A percentile compares a stretch with the other conserved stretches of the same genome.
Conservation (phyloP, 2,888 invertebrate genomes). For the Lagria hirta region DNA sequence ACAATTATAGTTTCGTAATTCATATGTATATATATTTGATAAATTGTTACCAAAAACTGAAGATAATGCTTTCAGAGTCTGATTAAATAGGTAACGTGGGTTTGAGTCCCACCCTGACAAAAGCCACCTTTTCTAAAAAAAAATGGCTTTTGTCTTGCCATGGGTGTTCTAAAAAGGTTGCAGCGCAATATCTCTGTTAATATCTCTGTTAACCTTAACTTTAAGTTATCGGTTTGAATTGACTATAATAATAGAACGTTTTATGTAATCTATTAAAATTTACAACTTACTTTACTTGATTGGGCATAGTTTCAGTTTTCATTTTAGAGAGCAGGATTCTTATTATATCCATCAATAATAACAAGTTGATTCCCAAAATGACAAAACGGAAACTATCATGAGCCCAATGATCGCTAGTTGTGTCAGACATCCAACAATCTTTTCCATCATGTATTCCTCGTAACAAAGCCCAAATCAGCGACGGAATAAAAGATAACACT, state of each 20-base stretch:
- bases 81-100: too few species aligned
- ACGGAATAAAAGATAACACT: conserved; percentile 58
- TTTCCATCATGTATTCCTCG: conserved; percentile 57
- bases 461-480: conserved; percentile 59
- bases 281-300: conserved; percentile 47
- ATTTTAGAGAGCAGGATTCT: conserved; percentile 66
- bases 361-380: conserved; percentile 61
- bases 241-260: background rate
- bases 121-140: background rate
- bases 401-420: conserved; percentile 62
- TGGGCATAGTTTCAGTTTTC: conserved; percentile 58
- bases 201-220: background rate
- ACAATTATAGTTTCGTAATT: too few species aligned
- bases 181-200: background rate
- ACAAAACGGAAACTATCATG: conserved; percentile 62
- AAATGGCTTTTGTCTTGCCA: too few species aligned
- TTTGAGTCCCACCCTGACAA: background rate
- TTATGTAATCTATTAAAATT: background rate
- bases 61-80: too few species aligned
- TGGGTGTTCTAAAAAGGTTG: background rate
- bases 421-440: conserved; percentile 65
- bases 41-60: too few species aligned
- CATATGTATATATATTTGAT: too few species aligned
- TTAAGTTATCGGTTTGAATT: too few species aligned
- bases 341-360: conserved; percentile 65